Evolutionary conservation across 2,888 invertebrate species (phyloP), one percentile per base, ranked within the genome.

Genomic region (Pandemis cinnamomeana): DNA sequence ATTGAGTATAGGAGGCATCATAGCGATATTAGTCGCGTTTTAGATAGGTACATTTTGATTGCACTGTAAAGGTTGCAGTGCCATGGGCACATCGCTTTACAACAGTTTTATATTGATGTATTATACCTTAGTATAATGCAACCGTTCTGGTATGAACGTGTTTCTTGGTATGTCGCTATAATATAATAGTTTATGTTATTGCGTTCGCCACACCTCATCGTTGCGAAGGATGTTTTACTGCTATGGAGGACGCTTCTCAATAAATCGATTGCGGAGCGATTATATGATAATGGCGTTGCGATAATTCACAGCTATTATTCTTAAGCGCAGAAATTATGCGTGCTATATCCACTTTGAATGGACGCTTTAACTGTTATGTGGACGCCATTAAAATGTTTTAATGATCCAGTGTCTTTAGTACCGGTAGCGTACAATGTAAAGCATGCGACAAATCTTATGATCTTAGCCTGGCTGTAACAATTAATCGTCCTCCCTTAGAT

Each of bases 241-340:
- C 81, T 83, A 87, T 83, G 78, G 85, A 84, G 86, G 85, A 84
- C 84, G 82, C 82, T 83, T 71, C 82, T 83, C 81, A 83, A 84
- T 80, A 83, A 81, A 82, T 84, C 84, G 86, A 89, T 86, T 82
- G 84, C 80, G 80, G 78, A 82, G 85, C 86, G 87, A 91, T 89
- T 88, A 88, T 88, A 86, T 81, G 87, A 87, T 83, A 85, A 20
- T 79, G 80, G 80, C 83, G 77, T 78, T 76, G 83, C 81, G 87
- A 91, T 90, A 87, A 91, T 89, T 91, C 84, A 84, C 85, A 81
- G 78, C 87, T 87, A 90, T 90, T 91, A 91, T 86, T 84, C 79
- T 79, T 69, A 78, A 76, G 79, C 71, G 81, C 79, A 82, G 81
- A 82, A 81, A 82, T 84, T 85, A 81, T 84, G 77, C 82, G 83